These are phyloP conservation scores for Portunus trituberculatus DNA, from an alignment of 1,140 invertebrate species.

Conservation along the genomic window DNA sequence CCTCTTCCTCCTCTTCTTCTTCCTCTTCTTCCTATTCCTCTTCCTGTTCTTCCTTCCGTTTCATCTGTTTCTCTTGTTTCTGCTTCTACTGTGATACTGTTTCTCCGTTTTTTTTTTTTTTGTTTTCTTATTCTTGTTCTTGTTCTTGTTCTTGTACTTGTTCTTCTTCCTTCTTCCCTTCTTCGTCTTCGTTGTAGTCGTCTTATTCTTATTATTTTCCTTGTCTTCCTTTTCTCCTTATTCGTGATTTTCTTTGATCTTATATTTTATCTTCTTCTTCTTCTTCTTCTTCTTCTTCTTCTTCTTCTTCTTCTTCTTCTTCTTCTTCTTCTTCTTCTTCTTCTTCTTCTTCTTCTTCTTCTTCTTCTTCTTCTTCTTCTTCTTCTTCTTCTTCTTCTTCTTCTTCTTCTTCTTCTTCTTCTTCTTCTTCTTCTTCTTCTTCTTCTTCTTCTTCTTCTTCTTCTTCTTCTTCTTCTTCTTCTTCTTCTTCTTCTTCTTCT, in stretches of 20 bases:
- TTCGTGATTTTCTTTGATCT: neutral
- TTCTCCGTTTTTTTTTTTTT: neutral
- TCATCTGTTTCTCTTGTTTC: no score
- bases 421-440: no score
- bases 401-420: neutral
- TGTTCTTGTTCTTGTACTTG: no score
- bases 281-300: neutral
- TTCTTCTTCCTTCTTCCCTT: neutral
- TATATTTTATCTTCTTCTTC: neutral
- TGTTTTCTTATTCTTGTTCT: neutral
- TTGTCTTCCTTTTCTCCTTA: neutral
- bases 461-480: constrained; percentile 2
- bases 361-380: neutral
- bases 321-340: neutral
- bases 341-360: neutral
- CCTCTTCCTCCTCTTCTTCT: neutral
- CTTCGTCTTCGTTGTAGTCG: neutral
- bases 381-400: neutral
- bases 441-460: neutral
- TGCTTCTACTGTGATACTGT: neutral
- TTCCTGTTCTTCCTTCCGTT: neutral
- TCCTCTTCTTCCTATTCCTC: neutral
- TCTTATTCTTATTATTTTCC: neutral
- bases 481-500: neutral
- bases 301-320: neutral